A percentile compares a stretch with the other conserved stretches of the same genome.
Conservation (phyloP, 35 echinoderm and acorn worm genomes). For the Stichopus chloronotus region DNA sequence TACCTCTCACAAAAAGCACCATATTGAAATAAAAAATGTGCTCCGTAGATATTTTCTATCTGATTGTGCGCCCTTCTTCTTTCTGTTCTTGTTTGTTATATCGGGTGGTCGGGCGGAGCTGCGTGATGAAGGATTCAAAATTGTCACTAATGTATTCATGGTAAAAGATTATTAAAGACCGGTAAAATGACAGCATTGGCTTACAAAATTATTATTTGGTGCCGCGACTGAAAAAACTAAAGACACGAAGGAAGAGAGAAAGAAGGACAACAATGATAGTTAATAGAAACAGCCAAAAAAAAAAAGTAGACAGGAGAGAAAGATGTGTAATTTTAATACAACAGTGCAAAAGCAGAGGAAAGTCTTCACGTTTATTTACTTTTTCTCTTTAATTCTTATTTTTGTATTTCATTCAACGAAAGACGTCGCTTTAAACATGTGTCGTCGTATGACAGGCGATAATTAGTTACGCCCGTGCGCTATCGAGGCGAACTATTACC, state of each 20-base stretch:
- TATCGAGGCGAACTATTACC: conserved; percentile 24
- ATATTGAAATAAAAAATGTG: conserved; percentile 21
- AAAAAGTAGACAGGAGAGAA: background rate
- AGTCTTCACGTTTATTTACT: background rate
- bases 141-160: conserved; percentile 48
- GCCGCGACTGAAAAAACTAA: background rate
- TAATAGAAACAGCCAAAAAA: background rate
- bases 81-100: background rate
- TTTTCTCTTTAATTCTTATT: background rate
- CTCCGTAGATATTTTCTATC: background rate
- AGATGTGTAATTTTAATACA: conserved; percentile 40
- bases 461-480: conserved; percentile 47
- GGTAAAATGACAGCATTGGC: conserved; percentile 32
- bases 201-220: background rate
- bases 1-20: conserved; percentile 35
- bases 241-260: background rate
- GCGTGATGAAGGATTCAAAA: conserved; percentile 1
- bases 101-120: background rate
- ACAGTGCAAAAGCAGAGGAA: conserved; percentile 9
- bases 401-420: background rate
- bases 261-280: background rate
- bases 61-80: background rate
- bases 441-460: conserved; percentile 41
- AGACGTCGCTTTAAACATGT: conserved; percentile 47
- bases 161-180: conserved; percentile 28